Base-by-base conservation (phyloP, 53 echinoderm and acorn worm species). In the Zoroaster sp. region DNA sequence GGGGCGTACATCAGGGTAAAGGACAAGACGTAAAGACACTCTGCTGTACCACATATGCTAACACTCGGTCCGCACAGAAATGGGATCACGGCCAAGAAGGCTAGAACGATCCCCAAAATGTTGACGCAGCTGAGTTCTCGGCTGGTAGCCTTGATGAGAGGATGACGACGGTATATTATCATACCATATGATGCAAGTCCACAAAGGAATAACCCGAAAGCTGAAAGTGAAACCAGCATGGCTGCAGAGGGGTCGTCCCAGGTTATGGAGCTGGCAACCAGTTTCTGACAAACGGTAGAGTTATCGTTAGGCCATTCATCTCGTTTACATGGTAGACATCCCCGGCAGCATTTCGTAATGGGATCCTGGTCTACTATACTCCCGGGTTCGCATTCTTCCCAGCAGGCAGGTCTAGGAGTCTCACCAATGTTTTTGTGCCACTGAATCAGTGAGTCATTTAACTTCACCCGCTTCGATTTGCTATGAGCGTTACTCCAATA, bases 301-400 rank as follows among this genome's bases (percentile, higher is more conserved):
- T 79, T 37, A 12, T 55, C 10, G 39, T 25, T 79, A 14, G 79
- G 79, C 52, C 37, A 54, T 37, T 55, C 36, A n/a, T 20, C 38
- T 17, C 36, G 17, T 2, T 54, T 38, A 37, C 79, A 79, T 38
- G 36, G 53, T 14, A 63, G 15, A 25, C 79, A 79, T 38, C 47
- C 79, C 93, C 90, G 87, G 82, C 93, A 93, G 34, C 93, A 93
- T 8, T 25, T 13, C 66, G 89, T 89, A 12, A 12, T 10, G 15
- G 31, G 43, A 15, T 41, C 42, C n/a, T 68, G 31, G 21, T 88
- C 69, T 1, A 41, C 66, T 11, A 88, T 63, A 0, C 39, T 17
- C 25, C 88, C 88, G 28, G 42, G n/a, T 4, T 17, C 13, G 38
- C 88, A 88, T 20, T 10, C 75, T 31, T 88, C 88, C 33, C 66